Percentiles rank a stretch among this genome's conserved stretches.
Conservation (phyloP, 2,113 vertebrate species). For the Dryoscopus gambensis region DNA sequence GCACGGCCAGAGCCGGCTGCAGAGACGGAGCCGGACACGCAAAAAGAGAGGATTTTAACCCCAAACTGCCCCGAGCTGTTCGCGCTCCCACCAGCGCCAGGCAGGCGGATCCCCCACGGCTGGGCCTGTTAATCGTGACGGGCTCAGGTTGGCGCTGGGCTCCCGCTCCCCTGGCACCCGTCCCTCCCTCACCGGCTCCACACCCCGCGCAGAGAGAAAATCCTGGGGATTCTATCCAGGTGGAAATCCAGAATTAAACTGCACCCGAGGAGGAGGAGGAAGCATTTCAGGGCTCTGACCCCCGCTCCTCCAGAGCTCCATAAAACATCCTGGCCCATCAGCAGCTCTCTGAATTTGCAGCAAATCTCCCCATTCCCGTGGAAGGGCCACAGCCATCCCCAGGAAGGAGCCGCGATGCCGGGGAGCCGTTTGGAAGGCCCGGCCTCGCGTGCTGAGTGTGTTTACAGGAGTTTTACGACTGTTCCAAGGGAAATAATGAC, state of each 20-base stretch:
- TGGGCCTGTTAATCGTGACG: background rate
- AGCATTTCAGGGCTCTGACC: background rate
- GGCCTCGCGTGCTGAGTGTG: rapidly evolving
- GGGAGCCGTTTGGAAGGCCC: background rate
- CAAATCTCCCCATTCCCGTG: rapidly evolving
- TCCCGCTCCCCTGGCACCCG: background rate
- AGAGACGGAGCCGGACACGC: background rate
- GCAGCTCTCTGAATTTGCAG: background rate
- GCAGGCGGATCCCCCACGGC: background rate
- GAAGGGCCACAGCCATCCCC: background rate
- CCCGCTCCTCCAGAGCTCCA: background rate
- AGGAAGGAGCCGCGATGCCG: background rate
- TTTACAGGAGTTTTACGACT: background rate
- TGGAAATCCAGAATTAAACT: background rate
- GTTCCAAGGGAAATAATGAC: background rate
- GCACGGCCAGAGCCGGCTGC: background rate
- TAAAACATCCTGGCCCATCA: background rate
- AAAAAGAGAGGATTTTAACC: background rate
- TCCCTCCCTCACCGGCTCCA: background rate
- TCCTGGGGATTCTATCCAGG: background rate
- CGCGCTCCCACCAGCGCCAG: background rate
- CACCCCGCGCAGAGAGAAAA: background rate
- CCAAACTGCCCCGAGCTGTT: background rate
- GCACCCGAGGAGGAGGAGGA: background rate
- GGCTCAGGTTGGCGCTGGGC: background rate